Evolutionary conservation across 2,888 invertebrate genomes (phyloP).

Genomic region (Neoascia interrupta): DNA sequence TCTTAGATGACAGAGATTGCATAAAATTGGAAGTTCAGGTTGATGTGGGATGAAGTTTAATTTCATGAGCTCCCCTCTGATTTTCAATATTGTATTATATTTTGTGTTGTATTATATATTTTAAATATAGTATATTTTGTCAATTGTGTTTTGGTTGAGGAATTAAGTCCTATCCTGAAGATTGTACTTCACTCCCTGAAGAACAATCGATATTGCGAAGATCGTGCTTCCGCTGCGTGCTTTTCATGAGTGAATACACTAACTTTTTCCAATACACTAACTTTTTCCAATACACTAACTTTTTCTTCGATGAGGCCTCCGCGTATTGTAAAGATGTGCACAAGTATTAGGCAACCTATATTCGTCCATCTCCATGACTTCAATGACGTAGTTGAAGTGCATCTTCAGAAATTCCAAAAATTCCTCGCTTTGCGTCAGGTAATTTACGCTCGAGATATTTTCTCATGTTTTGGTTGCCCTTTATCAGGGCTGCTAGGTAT

Average conservation of each 20-base stretch:
- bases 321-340: neutral
- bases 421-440: neutral
- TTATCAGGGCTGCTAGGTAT: no score
- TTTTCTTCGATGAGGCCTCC: neutral
- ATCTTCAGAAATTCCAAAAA: neutral
- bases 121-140: no score
- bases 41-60: neutral
- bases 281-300: neutral
- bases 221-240: neutral
- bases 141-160: neutral
- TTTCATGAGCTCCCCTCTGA: neutral
- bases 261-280: neutral
- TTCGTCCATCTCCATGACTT: neutral
- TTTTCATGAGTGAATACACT: neutral
- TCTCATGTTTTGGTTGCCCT: no score
- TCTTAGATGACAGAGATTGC: neutral
- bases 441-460: neutral
- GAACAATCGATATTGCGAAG: neutral
- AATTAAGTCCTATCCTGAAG: neutral
- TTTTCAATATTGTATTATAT: no score
- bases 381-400: neutral
- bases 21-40: no score
- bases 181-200: neutral
- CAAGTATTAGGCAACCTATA: neutral
- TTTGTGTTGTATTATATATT: no score